Evolutionary conservation across 2,888 invertebrate genomes (phyloP), one percentile per base, ranked within the genome.

Genomic region (Branchipolynoe longqiensis): DNA sequence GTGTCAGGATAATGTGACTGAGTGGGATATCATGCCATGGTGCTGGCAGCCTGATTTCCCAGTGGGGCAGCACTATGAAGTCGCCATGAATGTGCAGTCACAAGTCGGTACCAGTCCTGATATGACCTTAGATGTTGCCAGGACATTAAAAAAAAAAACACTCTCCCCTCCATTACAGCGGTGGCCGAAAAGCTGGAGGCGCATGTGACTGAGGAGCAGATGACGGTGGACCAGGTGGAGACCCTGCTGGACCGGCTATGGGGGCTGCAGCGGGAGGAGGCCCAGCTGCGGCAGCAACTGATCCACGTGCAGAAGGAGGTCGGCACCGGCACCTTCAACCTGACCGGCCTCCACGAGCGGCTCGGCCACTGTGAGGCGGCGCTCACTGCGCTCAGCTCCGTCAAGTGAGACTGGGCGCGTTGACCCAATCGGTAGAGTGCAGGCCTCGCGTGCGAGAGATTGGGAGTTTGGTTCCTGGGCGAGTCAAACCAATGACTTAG

Each of bases 181-280:
- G 25, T 83, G 38, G 33, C 28, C 38, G 83, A 40, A 33, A 59
- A 62, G 64, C 59, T 83, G 1, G 83, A 83, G 62, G 58, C 54
- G 3, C 54, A 41, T 22, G 28, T 41, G 62, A 33, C 56, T 12
- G 62, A 83, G 33, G 25, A 83, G 64, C 62, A 64, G 40, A 31
- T 38, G 31, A 59, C 64, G n/a, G 59, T 62, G 64, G 33, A 38
- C 33, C 41, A 62, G 56, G 58, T 83, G 14, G 25, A 59, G 31
- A 58, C 18, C 8, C 41, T 83, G 41, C 38, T 83, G 38, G 40
- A 83, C n/a, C 59, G 64, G 8, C 64, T 83, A 0, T 54, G n/a
- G 36, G 62, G 64, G 4, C 83, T 83, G 14, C 59, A 83, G 83
- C 59, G 64, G 28, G 64, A 64, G 64, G 83, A 83, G 64, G 62